These are phyloP conservation scores for Lonchura striata DNA, from an alignment of 2,113 vertebrate species.

Conservation along the genomic window DNA sequence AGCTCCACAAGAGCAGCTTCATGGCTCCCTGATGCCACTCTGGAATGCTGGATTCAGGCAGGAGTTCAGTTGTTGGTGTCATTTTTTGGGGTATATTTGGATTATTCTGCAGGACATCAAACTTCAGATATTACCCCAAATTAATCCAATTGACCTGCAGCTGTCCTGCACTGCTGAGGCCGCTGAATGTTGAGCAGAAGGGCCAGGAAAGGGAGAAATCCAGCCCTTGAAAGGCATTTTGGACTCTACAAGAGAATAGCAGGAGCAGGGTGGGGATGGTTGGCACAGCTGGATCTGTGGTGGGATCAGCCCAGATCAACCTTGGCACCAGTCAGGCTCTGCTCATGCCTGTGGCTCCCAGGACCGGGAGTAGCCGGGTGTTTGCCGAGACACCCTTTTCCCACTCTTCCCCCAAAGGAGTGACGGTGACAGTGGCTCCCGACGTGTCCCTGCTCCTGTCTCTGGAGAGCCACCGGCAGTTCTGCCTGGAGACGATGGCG, in stretches of 20 bases:
- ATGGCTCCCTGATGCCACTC: accelerated
- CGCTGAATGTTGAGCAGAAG: neutral
- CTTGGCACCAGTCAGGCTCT: neutral
- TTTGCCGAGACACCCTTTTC: accelerated
- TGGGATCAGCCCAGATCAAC: accelerated
- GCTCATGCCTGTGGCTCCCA: accelerated
- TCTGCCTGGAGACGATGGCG: constrained; percentile 80
- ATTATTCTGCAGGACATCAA: neutral
- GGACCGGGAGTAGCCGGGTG: accelerated
- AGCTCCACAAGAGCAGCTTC: accelerated
- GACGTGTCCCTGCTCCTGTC: constrained; percentile 79
- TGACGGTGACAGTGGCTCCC: constrained; percentile 76
- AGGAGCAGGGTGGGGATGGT: neutral
- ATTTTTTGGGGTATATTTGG: neutral
- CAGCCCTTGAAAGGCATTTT: neutral
- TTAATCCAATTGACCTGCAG: too few species aligned
- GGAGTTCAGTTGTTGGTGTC: neutral
- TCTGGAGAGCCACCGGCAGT: constrained; percentile 76
- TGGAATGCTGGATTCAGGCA: neutral
- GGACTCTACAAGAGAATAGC: neutral
- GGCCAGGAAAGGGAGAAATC: neutral
- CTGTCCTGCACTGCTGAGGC: neutral
- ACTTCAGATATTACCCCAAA: neutral
- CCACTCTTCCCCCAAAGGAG: constrained; percentile 65
- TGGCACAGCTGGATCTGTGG: accelerated